Evolutionary conservation across 2,888 invertebrate genomes (phyloP).

Genomic region (Epinotia bilunana): DNA sequence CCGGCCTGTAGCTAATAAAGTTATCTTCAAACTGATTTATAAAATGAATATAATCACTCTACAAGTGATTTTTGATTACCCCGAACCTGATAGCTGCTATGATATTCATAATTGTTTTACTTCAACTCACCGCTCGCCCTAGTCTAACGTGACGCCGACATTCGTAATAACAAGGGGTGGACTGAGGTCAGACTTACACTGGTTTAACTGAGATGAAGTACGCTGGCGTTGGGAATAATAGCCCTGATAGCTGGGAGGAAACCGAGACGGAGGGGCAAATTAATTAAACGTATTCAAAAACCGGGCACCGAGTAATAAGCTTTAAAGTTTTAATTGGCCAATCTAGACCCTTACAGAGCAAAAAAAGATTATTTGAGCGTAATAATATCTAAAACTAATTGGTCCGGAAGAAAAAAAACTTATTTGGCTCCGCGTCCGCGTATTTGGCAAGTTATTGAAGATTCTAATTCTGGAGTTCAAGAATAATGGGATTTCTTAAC

Average conservation of each 20-base stretch:
- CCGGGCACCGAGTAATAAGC: constrained; percentile 58
- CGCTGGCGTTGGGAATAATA: not conserved
- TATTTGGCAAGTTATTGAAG: constrained; percentile 12
- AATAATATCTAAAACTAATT: constrained; percentile 48
- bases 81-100: constrained; percentile 29
- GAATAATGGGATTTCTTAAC: constrained; percentile 2
- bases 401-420: constrained; percentile 38
- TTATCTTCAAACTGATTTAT: constrained; percentile 32
- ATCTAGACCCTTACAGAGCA: constrained; percentile 50
- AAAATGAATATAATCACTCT: constrained; percentile 43
- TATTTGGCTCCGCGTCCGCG: constrained; percentile 15
- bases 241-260: constrained; percentile 22
- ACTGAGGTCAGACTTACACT: not conserved
- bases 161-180: too few species aligned
- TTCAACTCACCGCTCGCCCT: not conserved
- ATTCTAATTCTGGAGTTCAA: not conserved
- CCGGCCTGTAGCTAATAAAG: constrained; percentile 22
- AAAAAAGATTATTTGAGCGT: constrained; percentile 46
- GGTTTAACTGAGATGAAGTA: not conserved
- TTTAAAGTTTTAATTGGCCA: constrained; percentile 66
- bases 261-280: constrained; percentile 51
- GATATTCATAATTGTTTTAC: not conserved
- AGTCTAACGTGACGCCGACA: not conserved
- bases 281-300: constrained; percentile 63
- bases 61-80: constrained; percentile 45